Conservation (phyloP, 2,797 vertebrate genomes). For the Bradypodion ventrale region DNA sequence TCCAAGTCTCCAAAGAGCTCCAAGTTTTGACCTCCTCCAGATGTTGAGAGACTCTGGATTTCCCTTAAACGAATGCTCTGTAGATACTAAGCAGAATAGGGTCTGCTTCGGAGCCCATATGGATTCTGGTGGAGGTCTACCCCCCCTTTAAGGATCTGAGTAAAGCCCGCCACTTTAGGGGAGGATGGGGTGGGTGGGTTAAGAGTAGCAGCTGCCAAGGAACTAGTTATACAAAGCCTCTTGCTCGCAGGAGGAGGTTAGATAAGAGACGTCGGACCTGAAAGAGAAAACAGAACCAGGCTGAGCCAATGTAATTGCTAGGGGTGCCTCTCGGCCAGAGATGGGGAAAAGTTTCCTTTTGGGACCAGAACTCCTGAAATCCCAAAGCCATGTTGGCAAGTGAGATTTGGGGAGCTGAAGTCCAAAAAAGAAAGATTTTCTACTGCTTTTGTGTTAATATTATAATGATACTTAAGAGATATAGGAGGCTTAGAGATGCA, state of each 20-base stretch:
- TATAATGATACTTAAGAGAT: background rate
- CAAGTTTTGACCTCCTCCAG: background rate
- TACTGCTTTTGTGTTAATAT: background rate
- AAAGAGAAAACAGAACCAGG: constrained; percentile 56
- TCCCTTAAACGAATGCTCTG: constrained; percentile 34
- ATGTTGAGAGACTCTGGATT: background rate
- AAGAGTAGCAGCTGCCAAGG: constrained; percentile 53
- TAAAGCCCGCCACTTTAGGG: constrained; percentile 45
- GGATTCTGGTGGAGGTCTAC: background rate
- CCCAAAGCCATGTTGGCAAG: too few relatives aligned
- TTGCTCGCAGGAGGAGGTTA: constrained; percentile 57
- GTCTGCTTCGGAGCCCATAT: constrained; percentile 39
- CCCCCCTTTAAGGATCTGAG: constrained; percentile 35
- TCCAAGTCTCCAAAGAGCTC: background rate
- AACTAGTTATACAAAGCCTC: constrained; percentile 68
- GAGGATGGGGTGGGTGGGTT: constrained; percentile 33
- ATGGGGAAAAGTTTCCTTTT: too few relatives aligned
- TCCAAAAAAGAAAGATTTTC: too few relatives aligned
- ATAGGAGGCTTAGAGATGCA: background rate
- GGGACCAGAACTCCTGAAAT: too few relatives aligned
- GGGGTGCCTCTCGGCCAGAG: too few relatives aligned
- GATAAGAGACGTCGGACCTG: constrained; percentile 70
- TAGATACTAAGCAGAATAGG: background rate
- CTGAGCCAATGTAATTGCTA: background rate
- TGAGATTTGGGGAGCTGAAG: too few relatives aligned